These are phyloP conservation scores for Blastomussa wellsi DNA, from an alignment of 92 coral and sea anemone genomes.

Conservation along the genomic window DNA sequence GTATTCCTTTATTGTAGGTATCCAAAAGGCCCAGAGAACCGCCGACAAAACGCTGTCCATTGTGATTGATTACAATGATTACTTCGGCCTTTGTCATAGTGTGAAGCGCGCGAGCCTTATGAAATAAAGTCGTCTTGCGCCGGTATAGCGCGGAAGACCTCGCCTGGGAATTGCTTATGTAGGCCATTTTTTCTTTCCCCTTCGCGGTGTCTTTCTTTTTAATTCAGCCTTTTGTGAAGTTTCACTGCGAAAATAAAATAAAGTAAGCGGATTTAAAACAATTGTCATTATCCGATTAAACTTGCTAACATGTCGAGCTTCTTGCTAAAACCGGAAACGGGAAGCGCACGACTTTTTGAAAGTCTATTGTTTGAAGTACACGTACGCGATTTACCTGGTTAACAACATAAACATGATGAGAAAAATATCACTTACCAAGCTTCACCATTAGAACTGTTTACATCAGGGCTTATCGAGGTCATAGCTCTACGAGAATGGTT, in stretches of 20 bases:
- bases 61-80: constrained; percentile 33
- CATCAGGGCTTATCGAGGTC: constrained; percentile 30
- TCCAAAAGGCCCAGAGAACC: constrained; percentile 32
- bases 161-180: constrained; percentile 25
- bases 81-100: constrained; percentile 40
- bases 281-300: constrained; percentile 3
- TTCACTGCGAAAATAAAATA: constrained; percentile 19
- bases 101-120: constrained; percentile 33
- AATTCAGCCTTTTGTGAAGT: constrained; percentile 17
- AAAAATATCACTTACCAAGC: constrained; percentile 33
- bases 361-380: neutral
- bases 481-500: constrained; percentile 6
- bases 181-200: constrained; percentile 31
- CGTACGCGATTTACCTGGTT: neutral
- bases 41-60: constrained; percentile 34
- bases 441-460: constrained; percentile 30
- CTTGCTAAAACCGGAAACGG: neutral
- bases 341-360: neutral
- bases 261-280: neutral
- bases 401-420: neutral
- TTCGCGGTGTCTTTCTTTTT: constrained; percentile 17
- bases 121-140: constrained; percentile 35
- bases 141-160: constrained; percentile 40
- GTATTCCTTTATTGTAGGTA: constrained; percentile 26
- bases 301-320: neutral